phyloP scores from a whole-genome alignment of 2,113 vertebrate genomes.

The Dipodomys stephensi region DNA sequence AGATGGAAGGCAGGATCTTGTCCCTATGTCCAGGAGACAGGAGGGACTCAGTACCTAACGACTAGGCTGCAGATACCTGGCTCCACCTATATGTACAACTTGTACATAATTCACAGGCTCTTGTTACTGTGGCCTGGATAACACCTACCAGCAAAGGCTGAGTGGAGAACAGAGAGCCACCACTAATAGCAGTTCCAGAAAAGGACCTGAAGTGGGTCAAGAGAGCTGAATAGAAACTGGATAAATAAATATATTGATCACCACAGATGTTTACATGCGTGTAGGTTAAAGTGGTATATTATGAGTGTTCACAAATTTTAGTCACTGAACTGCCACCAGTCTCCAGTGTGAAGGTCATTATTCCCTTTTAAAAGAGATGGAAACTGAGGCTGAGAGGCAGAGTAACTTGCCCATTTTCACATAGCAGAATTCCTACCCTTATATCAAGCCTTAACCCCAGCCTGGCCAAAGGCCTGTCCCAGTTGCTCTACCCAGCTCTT shows the following conservation, averaged over 20 bases:
- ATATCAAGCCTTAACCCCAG: not conserved
- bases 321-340: not conserved
- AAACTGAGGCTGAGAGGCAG: slow-evolving; percentile 15
- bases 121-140: slow-evolving; percentile 37
- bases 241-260: not conserved
- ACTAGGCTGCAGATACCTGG: slow-evolving; percentile 3
- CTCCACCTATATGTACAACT: not conserved
- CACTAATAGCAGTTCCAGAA: not conserved
- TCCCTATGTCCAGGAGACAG: not conserved
- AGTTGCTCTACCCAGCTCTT: not conserved
- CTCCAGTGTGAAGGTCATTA: not conserved
- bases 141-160: not conserved
- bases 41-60: not conserved
- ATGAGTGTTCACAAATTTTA: not conserved
- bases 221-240: not conserved
- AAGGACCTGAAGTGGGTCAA: not conserved
- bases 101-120: slow-evolving; percentile 70
- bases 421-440: not conserved
- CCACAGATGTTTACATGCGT: not conserved
- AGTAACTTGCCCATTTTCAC: not conserved
- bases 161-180: not conserved
- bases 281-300: not conserved
- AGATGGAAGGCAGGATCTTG: not conserved
- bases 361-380: not conserved
- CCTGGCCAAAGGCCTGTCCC: not conserved